phyloP scores from a whole-genome alignment of 2,113 vertebrate species.

The Silurus glanis region DNA sequence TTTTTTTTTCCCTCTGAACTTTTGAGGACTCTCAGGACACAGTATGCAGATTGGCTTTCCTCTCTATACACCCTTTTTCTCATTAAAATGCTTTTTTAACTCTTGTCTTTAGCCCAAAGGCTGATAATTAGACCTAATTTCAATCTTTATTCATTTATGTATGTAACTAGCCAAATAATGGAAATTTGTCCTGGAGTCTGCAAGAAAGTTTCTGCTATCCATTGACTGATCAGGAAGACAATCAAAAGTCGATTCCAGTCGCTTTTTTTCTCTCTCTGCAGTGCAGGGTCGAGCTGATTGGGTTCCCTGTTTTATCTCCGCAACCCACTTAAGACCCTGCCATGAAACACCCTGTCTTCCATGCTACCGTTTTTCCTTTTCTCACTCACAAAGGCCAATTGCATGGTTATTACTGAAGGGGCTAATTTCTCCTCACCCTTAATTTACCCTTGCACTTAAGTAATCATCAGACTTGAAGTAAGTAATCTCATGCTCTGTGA shows the following conservation, averaged over 20 bases:
- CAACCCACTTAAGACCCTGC: background rate
- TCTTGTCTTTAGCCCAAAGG: slow-evolving; percentile 22
- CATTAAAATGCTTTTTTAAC: slow-evolving; percentile 25
- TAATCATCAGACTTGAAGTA: slow-evolving; percentile 1
- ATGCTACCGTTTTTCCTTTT: background rate
- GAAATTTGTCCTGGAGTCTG: slow-evolving; percentile 9
- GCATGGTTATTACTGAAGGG: slow-evolving; percentile 9
- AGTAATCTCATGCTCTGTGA: background rate
- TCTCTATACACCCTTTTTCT: slow-evolving; percentile 5
- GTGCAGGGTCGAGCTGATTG: slow-evolving; percentile 46
- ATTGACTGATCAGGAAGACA: slow-evolving; percentile 6
- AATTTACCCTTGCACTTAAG: background rate
- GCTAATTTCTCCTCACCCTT: slow-evolving; percentile 4
- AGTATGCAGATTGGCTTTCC: slow-evolving; percentile 29
- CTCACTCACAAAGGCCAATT: background rate
- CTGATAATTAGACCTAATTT: slow-evolving; percentile 31
- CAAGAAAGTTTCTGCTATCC: slow-evolving; percentile 17
- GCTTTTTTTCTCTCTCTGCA: slow-evolving; percentile 40
- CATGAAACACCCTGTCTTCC: background rate
- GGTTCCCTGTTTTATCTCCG: slow-evolving; percentile 28
- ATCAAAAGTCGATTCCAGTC: background rate
- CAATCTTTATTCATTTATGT: slow-evolving; percentile 38
- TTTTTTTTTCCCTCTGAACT: background rate
- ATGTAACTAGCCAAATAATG: background rate
- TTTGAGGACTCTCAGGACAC: slow-evolving; percentile 29